Percentiles rank a stretch among this genome's conserved stretches.
phyloP scores from a whole-genome alignment of 2,797 vertebrate species.

The Arctocebus calabarensis region DNA sequence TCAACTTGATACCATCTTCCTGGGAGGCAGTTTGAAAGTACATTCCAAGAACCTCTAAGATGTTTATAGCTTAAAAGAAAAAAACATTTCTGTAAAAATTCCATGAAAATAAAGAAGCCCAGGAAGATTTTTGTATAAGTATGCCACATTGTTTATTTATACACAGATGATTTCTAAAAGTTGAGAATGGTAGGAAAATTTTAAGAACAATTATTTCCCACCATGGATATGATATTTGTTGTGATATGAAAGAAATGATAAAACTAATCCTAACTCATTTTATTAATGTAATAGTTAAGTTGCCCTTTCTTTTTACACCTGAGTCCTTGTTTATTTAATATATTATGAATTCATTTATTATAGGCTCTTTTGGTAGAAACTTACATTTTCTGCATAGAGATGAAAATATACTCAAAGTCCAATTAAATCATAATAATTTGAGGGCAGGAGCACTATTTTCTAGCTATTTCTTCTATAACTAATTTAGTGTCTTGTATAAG shows the following conservation, averaged over 20 bases:
- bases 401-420: not conserved
- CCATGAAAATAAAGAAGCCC: not conserved
- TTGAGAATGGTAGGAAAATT: not conserved
- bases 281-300: not conserved
- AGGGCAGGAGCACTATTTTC: not conserved
- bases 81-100: not conserved
- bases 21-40: not conserved
- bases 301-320: not conserved
- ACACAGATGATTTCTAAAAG: not conserved
- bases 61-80: not conserved
- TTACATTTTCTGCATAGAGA: not conserved
- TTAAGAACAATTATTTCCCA: not conserved
- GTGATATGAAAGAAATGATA: not conserved
- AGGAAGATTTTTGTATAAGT: not conserved
- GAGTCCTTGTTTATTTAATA: not conserved
- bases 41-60: not conserved
- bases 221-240: not conserved
- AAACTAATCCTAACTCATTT: not conserved
- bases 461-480: not conserved
- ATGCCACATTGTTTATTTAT: not conserved
- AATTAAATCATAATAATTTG: not conserved
- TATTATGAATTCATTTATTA: not conserved
- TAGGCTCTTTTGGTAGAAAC: not conserved
- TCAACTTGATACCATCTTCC: not conserved
- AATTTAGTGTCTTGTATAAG: not conserved